Conservation (phyloP, 2,113 vertebrate genomes). For the Lethenteron camtschaticum region DNA sequence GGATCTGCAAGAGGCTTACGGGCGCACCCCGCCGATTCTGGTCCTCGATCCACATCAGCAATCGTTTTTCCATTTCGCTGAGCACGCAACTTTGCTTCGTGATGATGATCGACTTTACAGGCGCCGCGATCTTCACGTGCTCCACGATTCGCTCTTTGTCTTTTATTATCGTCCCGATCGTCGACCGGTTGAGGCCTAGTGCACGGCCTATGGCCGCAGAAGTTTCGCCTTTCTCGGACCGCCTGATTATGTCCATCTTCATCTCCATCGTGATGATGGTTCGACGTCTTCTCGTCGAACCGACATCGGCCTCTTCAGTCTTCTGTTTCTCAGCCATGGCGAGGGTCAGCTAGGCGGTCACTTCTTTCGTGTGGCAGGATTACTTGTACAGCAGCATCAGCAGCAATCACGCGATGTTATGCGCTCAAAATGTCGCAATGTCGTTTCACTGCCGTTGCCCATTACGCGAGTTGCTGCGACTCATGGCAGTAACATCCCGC, state of each 20-base stretch:
- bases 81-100: neutral
- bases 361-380: too few species aligned
- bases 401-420: too few species aligned
- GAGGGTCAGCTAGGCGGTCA: too few species aligned
- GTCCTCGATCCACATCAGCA: constrained; percentile 1
- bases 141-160: neutral
- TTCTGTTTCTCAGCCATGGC: too few species aligned
- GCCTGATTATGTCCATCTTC: neutral
- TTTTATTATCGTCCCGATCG: neutral
- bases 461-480: too few species aligned
- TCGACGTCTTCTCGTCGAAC: neutral
- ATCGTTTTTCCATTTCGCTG: neutral
- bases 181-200: neutral
- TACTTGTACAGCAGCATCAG: too few species aligned
- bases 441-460: too few species aligned
- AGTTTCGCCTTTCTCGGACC: neutral
- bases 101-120: neutral
- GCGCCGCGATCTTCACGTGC: neutral
- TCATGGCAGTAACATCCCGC: too few species aligned
- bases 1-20: neutral
- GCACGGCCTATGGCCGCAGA: neutral
- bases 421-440: too few species aligned
- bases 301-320: neutral
- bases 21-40: neutral
- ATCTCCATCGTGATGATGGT: neutral